phyloP scores from a whole-genome alignment of 2,797 vertebrate genomes.

The Scolopax rusticola region DNA sequence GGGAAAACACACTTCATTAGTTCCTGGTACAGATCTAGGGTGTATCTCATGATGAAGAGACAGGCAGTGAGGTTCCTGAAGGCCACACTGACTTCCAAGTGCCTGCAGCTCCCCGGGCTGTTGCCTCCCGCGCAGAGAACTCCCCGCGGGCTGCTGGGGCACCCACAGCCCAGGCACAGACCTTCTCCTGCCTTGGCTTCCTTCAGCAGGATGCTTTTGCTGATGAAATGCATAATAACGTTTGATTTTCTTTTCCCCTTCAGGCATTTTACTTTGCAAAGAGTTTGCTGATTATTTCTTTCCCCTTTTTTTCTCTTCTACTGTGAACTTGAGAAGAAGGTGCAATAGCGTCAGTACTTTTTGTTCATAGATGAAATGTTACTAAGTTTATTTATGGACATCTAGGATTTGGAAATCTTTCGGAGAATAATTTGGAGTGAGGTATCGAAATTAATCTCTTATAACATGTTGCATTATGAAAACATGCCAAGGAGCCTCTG shows the following conservation, averaged over 20 bases:
- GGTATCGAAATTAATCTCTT: neutral
- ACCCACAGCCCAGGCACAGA: neutral
- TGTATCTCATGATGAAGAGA: rapidly evolving
- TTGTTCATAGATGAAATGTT: neutral
- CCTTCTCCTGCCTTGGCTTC: neutral
- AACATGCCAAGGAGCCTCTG: neutral
- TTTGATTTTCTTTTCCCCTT: neutral
- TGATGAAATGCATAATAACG: neutral
- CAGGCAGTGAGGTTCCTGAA: neutral
- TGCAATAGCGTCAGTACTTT: neutral
- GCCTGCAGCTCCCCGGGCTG: neutral
- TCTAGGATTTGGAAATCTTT: neutral
- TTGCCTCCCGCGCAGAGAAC: neutral
- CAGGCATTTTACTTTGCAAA: neutral
- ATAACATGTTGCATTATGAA: neutral
- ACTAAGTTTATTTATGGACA: neutral
- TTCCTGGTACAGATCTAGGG: neutral
- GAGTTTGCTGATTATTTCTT: neutral
- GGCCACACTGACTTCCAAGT: neutral
- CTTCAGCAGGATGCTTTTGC: neutral
- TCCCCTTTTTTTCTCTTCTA: neutral
- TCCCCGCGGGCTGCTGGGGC: neutral
- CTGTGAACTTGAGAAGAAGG: neutral
- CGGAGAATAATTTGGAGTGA: neutral
- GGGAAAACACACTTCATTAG: neutral